Conservation (phyloP, 2,888 invertebrate genomes). For the Melinaea marsaeus region DNA sequence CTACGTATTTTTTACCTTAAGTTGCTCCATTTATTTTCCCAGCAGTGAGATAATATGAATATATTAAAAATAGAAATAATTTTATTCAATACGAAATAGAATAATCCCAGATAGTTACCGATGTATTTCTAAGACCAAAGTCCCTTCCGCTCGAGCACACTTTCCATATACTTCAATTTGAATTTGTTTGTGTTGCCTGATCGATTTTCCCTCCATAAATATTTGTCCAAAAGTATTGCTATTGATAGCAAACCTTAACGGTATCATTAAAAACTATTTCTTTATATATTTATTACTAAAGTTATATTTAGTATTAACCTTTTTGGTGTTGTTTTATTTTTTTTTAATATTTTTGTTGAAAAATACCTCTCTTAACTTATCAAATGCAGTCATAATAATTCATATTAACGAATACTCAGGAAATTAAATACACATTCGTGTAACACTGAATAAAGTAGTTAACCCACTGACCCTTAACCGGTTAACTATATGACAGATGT, state of each 20-base stretch:
- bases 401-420: conserved; percentile 39
- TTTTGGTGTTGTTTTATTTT: too few relatives aligned
- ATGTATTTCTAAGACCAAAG: conserved; percentile 38
- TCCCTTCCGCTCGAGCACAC: conserved; percentile 57
- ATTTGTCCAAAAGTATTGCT: conserved; percentile 17
- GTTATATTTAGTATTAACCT: too few relatives aligned
- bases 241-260: neutral
- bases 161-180: conserved; percentile 57
- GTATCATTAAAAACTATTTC: conserved; percentile 5
- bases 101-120: conserved; percentile 24
- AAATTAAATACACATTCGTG: conserved; percentile 42
- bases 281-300: neutral
- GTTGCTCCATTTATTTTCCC: too few relatives aligned
- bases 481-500: conserved; percentile 64
- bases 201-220: conserved; percentile 35
- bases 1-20: too few relatives aligned
- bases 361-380: neutral
- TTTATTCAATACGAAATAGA: conserved; percentile 8
- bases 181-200: conserved; percentile 59
- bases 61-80: neutral
- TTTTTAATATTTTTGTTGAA: neutral
- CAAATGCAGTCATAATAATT: conserved; percentile 18
- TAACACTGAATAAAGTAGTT: conserved; percentile 48
- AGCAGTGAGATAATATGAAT: too few relatives aligned
- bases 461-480: conserved; percentile 61